These are phyloP conservation scores for Selene dorsalis DNA, from an alignment of 2,797 vertebrate genomes.

Conservation along the genomic window DNA sequence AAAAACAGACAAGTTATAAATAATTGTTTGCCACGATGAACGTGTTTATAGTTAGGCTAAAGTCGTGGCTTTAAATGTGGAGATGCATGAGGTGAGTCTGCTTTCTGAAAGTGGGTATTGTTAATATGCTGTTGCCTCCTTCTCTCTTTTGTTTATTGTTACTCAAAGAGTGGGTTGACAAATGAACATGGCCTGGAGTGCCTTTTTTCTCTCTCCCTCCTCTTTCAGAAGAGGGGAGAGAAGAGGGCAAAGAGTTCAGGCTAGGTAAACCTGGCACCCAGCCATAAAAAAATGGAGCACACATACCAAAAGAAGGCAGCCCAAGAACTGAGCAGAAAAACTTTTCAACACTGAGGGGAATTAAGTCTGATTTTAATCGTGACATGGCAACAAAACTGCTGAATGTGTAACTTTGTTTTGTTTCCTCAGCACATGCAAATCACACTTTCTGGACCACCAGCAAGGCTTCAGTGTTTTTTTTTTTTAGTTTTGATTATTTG, in stretches of 20 bases:
- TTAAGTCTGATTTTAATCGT: constrained; percentile 54
- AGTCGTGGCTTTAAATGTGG: constrained; percentile 32
- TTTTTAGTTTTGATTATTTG: constrained; percentile 63
- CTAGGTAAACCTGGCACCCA: constrained; percentile 79
- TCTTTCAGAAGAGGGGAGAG: constrained; percentile 53
- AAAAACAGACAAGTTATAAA: constrained; percentile 22
- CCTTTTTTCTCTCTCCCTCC: constrained; percentile 50
- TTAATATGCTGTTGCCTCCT: constrained; percentile 52
- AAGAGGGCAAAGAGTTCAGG: constrained; percentile 78
- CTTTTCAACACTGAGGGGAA: constrained; percentile 26
- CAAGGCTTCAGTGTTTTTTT: constrained; percentile 59
- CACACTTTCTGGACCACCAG: constrained; percentile 43
- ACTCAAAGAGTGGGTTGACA: constrained; percentile 69
- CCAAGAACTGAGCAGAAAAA: constrained; percentile 39
- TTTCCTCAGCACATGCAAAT: constrained; percentile 44
- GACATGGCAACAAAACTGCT: constrained; percentile 41
- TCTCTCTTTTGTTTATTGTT: constrained; percentile 68
- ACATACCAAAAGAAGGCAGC: constrained; percentile 59
- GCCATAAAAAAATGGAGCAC: constrained; percentile 69
- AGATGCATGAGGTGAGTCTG: constrained; percentile 34
- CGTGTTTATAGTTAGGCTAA: constrained; percentile 22
- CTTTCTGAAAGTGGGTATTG: constrained; percentile 39
- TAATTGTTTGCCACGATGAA: constrained; percentile 26
- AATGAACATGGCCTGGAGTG: constrained; percentile 65
- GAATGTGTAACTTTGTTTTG: constrained; percentile 28